phyloP scores from a whole-genome alignment of 2,113 vertebrate genomes.

The Opisthocomus hoazin region DNA sequence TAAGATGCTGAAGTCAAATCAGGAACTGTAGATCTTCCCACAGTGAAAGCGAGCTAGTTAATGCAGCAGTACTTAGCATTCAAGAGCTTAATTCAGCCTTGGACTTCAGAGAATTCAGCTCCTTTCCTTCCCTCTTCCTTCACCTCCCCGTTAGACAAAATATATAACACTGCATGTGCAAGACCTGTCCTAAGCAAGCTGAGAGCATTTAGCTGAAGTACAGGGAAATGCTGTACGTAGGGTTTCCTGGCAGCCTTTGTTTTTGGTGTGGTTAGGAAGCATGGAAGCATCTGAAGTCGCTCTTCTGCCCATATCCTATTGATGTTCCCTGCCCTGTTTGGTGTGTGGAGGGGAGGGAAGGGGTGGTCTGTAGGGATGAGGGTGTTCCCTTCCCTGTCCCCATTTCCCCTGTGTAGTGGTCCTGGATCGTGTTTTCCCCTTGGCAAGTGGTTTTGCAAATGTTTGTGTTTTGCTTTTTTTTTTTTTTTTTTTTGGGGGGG shows the following conservation, averaged over 20 bases:
- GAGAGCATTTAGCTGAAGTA: background rate
- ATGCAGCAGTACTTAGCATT: slow-evolving; percentile 46
- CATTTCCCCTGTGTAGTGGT: background rate
- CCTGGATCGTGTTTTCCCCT: background rate
- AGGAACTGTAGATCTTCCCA: background rate
- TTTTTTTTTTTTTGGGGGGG: too few species aligned
- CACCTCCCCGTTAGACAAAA: background rate
- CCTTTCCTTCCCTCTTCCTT: background rate
- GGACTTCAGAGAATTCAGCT: slow-evolving; percentile 20
- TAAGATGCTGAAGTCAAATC: background rate
- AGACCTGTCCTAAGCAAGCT: background rate
- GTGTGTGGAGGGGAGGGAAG: background rate
- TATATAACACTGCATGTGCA: background rate
- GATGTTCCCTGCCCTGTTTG: background rate
- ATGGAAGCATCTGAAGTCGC: background rate
- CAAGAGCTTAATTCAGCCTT: slow-evolving; percentile 27
- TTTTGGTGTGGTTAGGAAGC: background rate
- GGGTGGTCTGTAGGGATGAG: background rate
- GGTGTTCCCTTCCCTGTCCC: background rate
- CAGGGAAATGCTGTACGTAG: background rate
- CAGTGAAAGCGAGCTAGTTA: background rate
- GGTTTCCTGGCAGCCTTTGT: background rate
- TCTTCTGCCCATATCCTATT: background rate
- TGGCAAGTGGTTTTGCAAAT: background rate
- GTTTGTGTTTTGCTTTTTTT: too few species aligned